Evolutionary conservation across 2,113 vertebrate species (phyloP).

Genomic region (Erythrocercus mccallii): DNA sequence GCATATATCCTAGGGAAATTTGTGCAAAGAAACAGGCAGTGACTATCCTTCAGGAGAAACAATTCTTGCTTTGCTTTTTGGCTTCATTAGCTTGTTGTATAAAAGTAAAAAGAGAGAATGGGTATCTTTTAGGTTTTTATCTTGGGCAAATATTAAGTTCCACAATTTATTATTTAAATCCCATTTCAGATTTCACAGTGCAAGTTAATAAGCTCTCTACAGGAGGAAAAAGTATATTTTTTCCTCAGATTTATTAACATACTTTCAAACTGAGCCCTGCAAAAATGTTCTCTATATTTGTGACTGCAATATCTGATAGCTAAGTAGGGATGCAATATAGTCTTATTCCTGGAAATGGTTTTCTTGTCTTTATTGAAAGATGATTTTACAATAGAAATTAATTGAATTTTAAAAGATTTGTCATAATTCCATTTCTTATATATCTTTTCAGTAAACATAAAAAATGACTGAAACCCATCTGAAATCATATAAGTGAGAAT

Average conservation of each 20-base stretch:
- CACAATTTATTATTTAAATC: slow-evolving; percentile 18
- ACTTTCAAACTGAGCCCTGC: not conserved
- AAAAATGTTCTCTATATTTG: not conserved
- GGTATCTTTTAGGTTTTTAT: not conserved
- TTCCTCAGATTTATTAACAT: not conserved
- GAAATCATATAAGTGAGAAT: not conserved
- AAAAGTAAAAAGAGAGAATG: not conserved
- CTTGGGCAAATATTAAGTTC: not conserved
- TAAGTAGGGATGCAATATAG: not conserved
- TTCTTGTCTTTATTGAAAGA: not conserved
- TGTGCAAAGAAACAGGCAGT: not conserved
- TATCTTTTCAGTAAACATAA: not conserved
- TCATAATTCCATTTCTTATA: not conserved
- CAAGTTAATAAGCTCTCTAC: not conserved
- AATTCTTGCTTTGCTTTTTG: not conserved
- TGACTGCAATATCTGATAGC: not conserved
- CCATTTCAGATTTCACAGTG: not conserved
- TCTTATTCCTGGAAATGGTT: not conserved
- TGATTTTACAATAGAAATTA: not conserved
- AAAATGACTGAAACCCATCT: not conserved
- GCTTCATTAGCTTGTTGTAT: not conserved
- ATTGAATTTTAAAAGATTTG: not conserved
- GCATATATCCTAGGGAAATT: not conserved
- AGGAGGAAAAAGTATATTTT: not conserved
- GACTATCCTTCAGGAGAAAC: not conserved